Evolutionary conservation across 2,797 vertebrate genomes (phyloP), one percentile per base, ranked within the genome.

Genomic region (Coluber constrictor): DNA sequence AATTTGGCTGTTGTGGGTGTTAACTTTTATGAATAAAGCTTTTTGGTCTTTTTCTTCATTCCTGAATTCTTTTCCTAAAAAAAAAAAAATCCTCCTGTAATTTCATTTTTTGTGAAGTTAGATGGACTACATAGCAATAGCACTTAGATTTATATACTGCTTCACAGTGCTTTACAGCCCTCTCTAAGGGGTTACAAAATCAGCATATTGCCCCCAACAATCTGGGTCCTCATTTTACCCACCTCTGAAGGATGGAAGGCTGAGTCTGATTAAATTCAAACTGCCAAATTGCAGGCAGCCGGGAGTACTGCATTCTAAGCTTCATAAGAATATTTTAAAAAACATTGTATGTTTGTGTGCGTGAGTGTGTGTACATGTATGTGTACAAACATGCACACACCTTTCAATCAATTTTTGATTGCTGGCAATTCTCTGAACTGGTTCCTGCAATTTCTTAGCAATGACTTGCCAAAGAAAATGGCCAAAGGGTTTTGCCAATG

Each of bases 21-120:
- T 51, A 51, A 51, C 29, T 60, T 89, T 59, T 70, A 20, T 47
- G 51, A 94, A 83, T 4, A 88, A 79, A 94, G 92, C 94, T 93
- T 93, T n/a, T 25, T 56, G 92, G 32, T 47, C 25, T 89, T 32
- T 9, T 93, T 90, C 12, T 93, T 90, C 90, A 93, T 79, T 3
- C 32, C 7, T 87, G 86, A 96, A 94, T 91, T 92, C 92, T 74
- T 94, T 93, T 74, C 86, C 56, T 74, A 90, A 43, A 27, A 87
- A 47, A 86, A 37, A 37, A 74, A 32, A 32, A 47, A 93, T 95
- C 59, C 87, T 94, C 51, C 94, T 90, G 51, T 23, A 25, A 4
- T 92, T 86, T 93, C 5, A 1, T 66, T 27, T 59, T 92, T 92
- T 89, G 15, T 86, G 92, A 83, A 11, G 12, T 74, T 93, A 93